Percentiles rank a stretch among this genome's conserved stretches.
Conservation (phyloP, 2,888 invertebrate genomes). For the Microctonus brassicae region DNA sequence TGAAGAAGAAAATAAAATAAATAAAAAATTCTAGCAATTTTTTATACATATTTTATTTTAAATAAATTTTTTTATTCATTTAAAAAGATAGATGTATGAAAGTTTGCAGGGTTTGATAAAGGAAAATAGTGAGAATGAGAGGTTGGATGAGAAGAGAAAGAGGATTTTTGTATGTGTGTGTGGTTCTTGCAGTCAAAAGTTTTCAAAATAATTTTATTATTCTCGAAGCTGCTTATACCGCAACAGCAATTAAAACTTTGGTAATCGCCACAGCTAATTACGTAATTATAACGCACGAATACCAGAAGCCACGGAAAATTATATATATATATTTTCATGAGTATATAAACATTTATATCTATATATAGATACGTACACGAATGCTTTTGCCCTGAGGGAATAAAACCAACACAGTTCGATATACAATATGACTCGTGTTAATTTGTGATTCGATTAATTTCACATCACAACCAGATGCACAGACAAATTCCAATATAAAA, state of each 20-base stretch:
- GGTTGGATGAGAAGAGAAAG: not conserved
- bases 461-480: constrained; percentile 1
- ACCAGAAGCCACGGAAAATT: constrained; percentile 11
- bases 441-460: constrained; percentile 15
- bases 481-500: not conserved
- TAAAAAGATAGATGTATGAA: too few species aligned
- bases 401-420: not conserved
- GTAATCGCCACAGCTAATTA: constrained; percentile 63
- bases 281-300: constrained; percentile 49
- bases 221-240: constrained; percentile 55
- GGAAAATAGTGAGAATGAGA: not conserved
- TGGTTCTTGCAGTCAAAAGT: constrained; percentile 22
- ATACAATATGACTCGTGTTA: constrained; percentile 4
- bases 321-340: not conserved
- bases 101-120: too few species aligned
- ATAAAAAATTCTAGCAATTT: not conserved
- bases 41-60: too few species aligned
- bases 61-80: too few species aligned
- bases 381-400: not conserved
- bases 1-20: constrained; percentile 2
- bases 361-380: not conserved
- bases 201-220: constrained; percentile 59
- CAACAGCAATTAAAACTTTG: constrained; percentile 64
- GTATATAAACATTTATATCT: not conserved
- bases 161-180: not conserved